Base-by-base conservation (phyloP, 1,140 invertebrate species). In the Rhyacophila brunnea region DNA sequence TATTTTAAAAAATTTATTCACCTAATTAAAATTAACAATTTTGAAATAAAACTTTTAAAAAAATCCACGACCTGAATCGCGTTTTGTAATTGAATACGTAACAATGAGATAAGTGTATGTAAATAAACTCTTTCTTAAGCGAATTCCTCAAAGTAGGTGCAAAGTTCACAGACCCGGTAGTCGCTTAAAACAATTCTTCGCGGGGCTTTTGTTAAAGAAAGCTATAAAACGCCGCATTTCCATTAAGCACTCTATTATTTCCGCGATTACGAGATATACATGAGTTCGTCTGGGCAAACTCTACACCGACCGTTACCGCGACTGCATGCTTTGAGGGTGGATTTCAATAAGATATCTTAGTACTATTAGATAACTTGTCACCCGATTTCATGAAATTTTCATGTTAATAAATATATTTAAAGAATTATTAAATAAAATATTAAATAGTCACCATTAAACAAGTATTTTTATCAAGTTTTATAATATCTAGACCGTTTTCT, bases 221-320 rank as follows among this genome's bases (percentile, higher is more conserved):
- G 40, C 57, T 46, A 47, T 59, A 59, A 59, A 59, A 59, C 57
- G 48, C 34, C 42, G 57, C 57, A 53, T 53, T 59, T 59, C 49
- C 57, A 59, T 59, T 59, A 53, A 59, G 57, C 57, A 59, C 49
- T 59, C 57, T 59, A 53, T 59, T 59, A 59, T 59, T 59, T 53
- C 43, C 57, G 36, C 50, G 42, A 53, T 59, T 59, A 53, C 57
- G 32, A 51, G 56, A 51, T 57, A 34, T 58, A 59, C 49, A 7
- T 14, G 47, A 15, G 34, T 13, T 15, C n/a, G 49, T 34, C 6
- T 11, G 19, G 15, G 46, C 19, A 13, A n/a, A 20, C 9, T 15
- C 43, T 14, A n/a, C 43, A 17, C 43, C 14, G n/a, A 45, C 10
- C 14, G 18, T n/a, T 40, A 40, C 15, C 38, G 15, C n/a, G n/a